These are phyloP conservation scores for Psix sp. DNA, from an alignment of 1,140 invertebrate genomes.

Conservation along the genomic window DNA sequence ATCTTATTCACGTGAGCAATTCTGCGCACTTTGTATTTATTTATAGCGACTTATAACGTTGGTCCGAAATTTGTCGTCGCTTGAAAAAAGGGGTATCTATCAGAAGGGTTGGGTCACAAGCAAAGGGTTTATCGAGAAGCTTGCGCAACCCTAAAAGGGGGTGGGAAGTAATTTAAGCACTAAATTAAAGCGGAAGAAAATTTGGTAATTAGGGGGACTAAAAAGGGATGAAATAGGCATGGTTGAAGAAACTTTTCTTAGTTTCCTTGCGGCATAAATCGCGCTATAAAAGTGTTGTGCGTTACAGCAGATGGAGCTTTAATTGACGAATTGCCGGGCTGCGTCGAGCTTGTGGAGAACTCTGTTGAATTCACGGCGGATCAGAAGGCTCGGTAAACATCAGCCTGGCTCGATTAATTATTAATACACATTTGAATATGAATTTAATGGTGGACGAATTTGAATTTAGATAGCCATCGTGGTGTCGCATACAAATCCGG, in stretches of 20 bases:
- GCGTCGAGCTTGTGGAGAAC: neutral
- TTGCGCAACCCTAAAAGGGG: constrained; percentile 62
- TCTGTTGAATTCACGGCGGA: constrained; percentile 6
- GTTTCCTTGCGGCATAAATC: constrained; percentile 14
- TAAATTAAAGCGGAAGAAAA: constrained; percentile 76
- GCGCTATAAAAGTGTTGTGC: constrained; percentile 27
- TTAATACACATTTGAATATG: constrained; percentile 27
- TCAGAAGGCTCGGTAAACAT: constrained; percentile 8
- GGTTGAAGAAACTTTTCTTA: constrained; percentile 38
- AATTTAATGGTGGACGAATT: constrained; percentile 15
- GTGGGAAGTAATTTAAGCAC: constrained; percentile 73
- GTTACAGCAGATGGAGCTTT: constrained; percentile 37
- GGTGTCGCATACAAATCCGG: constrained; percentile 19
- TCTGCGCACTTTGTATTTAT: too few relatives aligned
- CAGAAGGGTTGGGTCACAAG: constrained; percentile 20
- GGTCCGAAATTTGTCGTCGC: constrained; percentile 2
- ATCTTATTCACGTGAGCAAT: too few relatives aligned
- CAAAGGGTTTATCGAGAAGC: neutral
- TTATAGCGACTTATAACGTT: too few relatives aligned
- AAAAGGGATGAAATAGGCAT: constrained; percentile 69
- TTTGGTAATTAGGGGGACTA: constrained; percentile 76
- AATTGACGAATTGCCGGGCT: constrained; percentile 21
- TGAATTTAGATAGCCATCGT: constrained; percentile 33
- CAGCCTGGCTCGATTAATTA: constrained; percentile 8
- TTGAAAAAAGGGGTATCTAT: constrained; percentile 2